Evolutionary conservation across 1,140 invertebrate genomes (phyloP).

Genomic region (Meteorus sp.): DNA sequence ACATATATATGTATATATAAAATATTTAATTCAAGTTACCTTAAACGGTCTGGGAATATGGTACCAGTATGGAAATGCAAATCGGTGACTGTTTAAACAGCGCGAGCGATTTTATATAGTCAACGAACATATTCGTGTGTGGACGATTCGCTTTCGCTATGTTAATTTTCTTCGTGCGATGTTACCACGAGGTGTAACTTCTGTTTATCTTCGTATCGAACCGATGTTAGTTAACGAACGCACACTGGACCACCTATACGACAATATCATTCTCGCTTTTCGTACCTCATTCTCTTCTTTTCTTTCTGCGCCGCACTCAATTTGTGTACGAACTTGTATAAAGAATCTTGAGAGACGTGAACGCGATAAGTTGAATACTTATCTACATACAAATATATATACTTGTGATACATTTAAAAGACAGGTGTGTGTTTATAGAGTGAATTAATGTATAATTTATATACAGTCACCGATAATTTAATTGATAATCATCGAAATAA

Average conservation of each 20-base stretch:
- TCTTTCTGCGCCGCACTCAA: background rate
- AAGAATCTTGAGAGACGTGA: no score
- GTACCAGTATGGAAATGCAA: slow-evolving; percentile 54
- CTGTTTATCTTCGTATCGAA: slow-evolving; percentile 55
- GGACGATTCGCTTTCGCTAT: slow-evolving; percentile 40
- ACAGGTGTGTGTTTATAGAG: no score
- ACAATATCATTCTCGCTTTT: slow-evolving; percentile 1
- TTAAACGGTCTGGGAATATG: slow-evolving; percentile 48
- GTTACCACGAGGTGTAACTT: slow-evolving; percentile 56
- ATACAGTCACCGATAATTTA: no score
- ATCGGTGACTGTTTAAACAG: slow-evolving; percentile 30
- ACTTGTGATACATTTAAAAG: no score
- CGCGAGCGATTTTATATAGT: slow-evolving; percentile 39
- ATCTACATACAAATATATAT: no score
- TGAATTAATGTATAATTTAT: no score
- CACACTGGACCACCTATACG: slow-evolving; percentile 40
- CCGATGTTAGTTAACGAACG: slow-evolving; percentile 48
- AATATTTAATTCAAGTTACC: slow-evolving; percentile 16
- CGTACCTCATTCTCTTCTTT: background rate
- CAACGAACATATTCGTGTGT: no score
- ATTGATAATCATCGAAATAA: no score
- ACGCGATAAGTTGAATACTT: no score
- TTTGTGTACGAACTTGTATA: background rate
- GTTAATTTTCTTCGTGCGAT: slow-evolving; percentile 53
- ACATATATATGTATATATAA: background rate